Evolutionary conservation across 2,113 vertebrate species (phyloP).

Genomic region (Colius striatus): DNA sequence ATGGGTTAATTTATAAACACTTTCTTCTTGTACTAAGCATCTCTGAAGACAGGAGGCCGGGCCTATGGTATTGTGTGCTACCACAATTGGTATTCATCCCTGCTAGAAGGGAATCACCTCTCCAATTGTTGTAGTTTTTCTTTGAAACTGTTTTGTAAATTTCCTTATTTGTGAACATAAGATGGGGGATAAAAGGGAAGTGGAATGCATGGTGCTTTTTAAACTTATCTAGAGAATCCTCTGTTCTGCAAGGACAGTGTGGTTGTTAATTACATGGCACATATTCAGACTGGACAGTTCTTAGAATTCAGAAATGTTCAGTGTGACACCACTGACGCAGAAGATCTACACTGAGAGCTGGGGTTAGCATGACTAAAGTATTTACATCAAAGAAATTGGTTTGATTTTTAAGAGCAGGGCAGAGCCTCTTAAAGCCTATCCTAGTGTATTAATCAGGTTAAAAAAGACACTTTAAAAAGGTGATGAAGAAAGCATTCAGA

Average conservation of each 20-base stretch:
- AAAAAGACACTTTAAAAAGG: not conserved
- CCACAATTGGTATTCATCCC: not conserved
- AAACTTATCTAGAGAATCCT: not conserved
- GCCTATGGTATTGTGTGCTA: too few species aligned
- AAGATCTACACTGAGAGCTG: not conserved
- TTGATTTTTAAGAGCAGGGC: not conserved
- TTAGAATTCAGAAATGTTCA: not conserved
- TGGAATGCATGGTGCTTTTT: not conserved
- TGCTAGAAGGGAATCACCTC: not conserved
- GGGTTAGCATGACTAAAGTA: not conserved
- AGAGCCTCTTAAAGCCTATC: not conserved
- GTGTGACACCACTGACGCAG: not conserved
- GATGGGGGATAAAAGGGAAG: not conserved
- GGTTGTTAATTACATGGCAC: not conserved
- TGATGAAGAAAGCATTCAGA: not conserved
- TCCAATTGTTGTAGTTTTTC: not conserved
- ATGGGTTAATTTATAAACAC: accelerated
- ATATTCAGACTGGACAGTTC: not conserved
- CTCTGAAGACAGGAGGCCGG: not conserved
- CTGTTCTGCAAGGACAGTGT: not conserved
- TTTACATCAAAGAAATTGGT: not conserved
- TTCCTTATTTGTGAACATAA: not conserved
- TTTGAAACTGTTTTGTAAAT: not conserved
- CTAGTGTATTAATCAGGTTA: not conserved
- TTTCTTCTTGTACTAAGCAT: accelerated